These are phyloP conservation scores for Phanerotoma sp. DNA, from an alignment of 2,888 invertebrate genomes.

Conservation along the genomic window DNA sequence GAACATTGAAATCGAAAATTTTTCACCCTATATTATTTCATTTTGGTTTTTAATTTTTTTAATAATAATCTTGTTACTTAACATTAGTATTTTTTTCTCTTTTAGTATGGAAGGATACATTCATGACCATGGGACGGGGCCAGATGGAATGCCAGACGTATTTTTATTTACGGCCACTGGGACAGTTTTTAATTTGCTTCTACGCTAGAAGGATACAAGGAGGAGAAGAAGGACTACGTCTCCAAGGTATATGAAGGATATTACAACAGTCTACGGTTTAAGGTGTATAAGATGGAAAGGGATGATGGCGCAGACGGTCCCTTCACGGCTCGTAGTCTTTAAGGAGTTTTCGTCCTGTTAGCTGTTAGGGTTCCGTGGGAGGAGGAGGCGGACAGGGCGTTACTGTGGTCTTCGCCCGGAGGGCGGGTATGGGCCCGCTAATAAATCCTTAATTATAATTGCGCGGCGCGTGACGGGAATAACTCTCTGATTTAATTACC, in stretches of 20 bases:
- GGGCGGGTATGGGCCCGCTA: constrained; percentile 48
- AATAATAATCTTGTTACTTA: too few species aligned
- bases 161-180: constrained; percentile 57
- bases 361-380: constrained; percentile 50
- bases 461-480: constrained; percentile 57
- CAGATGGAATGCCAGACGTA: constrained; percentile 49
- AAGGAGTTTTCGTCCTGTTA: constrained; percentile 55
- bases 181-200: constrained; percentile 58
- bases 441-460: constrained; percentile 59
- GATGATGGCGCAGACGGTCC: constrained; percentile 30
- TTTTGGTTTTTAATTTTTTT: too few species aligned
- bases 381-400: constrained; percentile 44
- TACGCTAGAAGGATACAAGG: constrained; percentile 41
- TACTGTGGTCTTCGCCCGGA: constrained; percentile 49
- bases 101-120: constrained; percentile 39
- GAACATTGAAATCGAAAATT: too few species aligned
- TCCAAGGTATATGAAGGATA: constrained; percentile 12
- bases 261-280: constrained; percentile 14
- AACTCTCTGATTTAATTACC: constrained; percentile 57
- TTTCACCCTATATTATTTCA: too few species aligned
- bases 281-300: constrained; percentile 28
- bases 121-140: constrained; percentile 36
- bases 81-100: too few species aligned
- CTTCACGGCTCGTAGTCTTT: constrained; percentile 40
- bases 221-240: constrained; percentile 29